These are phyloP conservation scores for Coracopsis vasa DNA, from an alignment of 2,113 vertebrate species.

Conservation along the genomic window DNA sequence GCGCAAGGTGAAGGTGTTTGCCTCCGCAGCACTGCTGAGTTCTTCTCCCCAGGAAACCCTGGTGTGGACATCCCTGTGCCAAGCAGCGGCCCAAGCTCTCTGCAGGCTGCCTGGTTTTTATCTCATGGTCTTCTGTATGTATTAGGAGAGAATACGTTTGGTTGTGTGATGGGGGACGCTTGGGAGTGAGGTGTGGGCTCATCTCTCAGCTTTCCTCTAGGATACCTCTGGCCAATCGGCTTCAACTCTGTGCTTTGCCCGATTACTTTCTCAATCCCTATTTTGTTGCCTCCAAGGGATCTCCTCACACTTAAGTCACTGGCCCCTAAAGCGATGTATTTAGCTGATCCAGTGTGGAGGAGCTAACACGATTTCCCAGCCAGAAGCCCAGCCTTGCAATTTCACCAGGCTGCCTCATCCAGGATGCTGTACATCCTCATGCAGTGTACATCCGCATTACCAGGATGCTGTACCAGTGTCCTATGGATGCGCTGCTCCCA, in stretches of 20 bases:
- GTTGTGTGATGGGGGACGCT: not conserved
- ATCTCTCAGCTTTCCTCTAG: not conserved
- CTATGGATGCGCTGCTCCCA: rapidly evolving
- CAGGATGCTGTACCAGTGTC: not conserved
- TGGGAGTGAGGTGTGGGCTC: not conserved
- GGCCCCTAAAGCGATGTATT: not conserved
- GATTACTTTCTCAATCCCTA: not conserved
- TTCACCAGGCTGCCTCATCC: not conserved
- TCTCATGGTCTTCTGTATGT: not conserved
- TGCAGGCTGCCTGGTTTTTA: not conserved
- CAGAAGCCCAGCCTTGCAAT: not conserved
- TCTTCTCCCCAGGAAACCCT: not conserved
- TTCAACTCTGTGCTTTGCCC: not conserved
- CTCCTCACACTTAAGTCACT: not conserved
- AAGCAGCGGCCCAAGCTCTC: not conserved
- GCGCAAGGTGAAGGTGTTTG: not conserved
- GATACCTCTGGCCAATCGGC: not conserved
- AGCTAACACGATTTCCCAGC: not conserved
- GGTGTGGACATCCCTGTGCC: not conserved
- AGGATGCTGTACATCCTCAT: not conserved
- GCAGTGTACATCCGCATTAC: not conserved
- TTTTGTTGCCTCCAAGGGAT: not conserved
- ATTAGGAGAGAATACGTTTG: not conserved
- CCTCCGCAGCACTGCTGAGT: too few species aligned
- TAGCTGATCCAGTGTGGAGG: not conserved